These are phyloP conservation scores for Charaxes varanes DNA, from an alignment of 1,140 invertebrate species.

Conservation along the genomic window DNA sequence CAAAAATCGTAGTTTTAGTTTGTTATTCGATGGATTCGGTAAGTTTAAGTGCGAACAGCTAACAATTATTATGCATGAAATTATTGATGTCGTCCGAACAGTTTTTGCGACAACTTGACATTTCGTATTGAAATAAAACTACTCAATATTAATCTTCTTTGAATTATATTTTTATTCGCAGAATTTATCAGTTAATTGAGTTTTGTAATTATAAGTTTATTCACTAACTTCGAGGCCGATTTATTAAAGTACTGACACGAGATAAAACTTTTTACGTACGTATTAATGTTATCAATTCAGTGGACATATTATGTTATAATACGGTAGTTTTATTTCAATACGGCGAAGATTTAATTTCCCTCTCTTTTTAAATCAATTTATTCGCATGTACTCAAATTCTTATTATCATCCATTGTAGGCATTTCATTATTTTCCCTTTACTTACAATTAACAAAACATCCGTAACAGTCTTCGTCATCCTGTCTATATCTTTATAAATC, in stretches of 20 bases:
- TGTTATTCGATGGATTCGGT: constrained; percentile 21
- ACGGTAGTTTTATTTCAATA: constrained; percentile 17
- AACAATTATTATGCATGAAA: constrained; percentile 11
- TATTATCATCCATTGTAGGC: no score
- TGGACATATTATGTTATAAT: no score
- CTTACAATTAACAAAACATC: no score
- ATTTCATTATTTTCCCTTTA: constrained; percentile 5
- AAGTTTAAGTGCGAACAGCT: constrained; percentile 14
- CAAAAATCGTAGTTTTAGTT: constrained; percentile 4
- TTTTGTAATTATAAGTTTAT: not conserved
- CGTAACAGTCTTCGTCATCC: constrained; percentile 10
- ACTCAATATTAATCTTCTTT: no score
- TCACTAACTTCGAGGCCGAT: no score
- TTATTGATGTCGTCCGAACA: constrained; percentile 4
- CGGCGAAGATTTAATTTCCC: not conserved
- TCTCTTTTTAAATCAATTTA: constrained; percentile 2
- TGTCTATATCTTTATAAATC: no score
- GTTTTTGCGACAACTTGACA: constrained; percentile 3
- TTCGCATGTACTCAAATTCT: no score
- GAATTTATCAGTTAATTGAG: no score
- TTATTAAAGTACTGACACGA: no score
- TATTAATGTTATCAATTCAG: no score
- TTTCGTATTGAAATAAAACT: constrained; percentile 14
- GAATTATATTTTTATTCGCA: no score
- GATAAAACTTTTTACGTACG: no score